These are phyloP conservation scores for Acanthochromis polyacanthus DNA, from an alignment of 2,113 vertebrate species.

Conservation along the genomic window DNA sequence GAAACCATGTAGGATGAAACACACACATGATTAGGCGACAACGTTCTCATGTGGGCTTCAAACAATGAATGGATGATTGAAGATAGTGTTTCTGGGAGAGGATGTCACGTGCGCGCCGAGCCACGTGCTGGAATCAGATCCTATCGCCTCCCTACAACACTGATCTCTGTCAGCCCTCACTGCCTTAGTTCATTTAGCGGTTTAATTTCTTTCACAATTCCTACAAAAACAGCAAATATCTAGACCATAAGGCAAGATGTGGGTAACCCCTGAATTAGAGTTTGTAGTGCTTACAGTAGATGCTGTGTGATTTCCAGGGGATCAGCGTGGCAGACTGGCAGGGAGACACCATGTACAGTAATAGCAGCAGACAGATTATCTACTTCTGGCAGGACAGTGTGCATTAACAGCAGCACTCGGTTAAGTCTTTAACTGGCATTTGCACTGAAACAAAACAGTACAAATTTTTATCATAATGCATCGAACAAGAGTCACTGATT, in stretches of 20 bases:
- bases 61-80: slow-evolving; percentile 38
- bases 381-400: slow-evolving; percentile 21
- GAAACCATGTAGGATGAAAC: slow-evolving; percentile 7
- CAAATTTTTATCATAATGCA: too few relatives aligned
- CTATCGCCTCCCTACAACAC: slow-evolving; percentile 13
- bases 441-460: background rate
- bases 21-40: slow-evolving; percentile 15
- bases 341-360: slow-evolving; percentile 9
- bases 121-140: slow-evolving; percentile 18
- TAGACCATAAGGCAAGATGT: background rate
- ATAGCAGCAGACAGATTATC: slow-evolving; percentile 40
- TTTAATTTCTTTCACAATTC: too few relatives aligned
- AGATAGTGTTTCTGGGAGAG: slow-evolving; percentile 23
- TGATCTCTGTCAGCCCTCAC: background rate
- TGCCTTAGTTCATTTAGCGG: background rate
- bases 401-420: background rate
- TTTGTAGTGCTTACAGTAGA: background rate
- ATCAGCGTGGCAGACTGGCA: slow-evolving; percentile 1
- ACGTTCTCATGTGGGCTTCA: slow-evolving; percentile 18
- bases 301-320: background rate
- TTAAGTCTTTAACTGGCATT: slow-evolving; percentile 14
- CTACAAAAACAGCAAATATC: too few relatives aligned
- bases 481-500: too few relatives aligned
- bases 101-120: slow-evolving; percentile 4
- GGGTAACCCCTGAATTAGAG: background rate